Evolutionary conservation across 1,140 invertebrate species (phyloP).

Genomic region (Lanistes nyassanus): DNA sequence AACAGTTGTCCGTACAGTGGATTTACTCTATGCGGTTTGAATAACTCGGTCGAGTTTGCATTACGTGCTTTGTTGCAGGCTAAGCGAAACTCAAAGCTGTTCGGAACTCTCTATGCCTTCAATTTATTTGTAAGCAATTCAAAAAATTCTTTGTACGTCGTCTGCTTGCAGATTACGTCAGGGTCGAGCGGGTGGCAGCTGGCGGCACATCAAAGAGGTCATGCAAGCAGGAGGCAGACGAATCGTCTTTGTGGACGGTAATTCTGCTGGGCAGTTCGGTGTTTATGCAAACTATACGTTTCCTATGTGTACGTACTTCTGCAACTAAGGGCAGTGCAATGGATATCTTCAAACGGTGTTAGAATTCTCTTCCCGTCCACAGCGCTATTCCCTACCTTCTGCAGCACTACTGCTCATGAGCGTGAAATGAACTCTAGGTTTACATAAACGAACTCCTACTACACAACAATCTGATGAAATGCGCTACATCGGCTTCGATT

Average conservation of each 20-base stretch:
- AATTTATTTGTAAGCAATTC: too few species aligned
- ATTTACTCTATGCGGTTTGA: too few species aligned
- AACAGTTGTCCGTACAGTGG: too few species aligned
- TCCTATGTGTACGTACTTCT: background rate
- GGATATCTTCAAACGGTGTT: background rate
- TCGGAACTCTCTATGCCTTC: too few species aligned
- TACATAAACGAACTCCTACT: background rate
- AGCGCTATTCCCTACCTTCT: background rate
- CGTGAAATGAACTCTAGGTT: background rate
- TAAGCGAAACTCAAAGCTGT: too few species aligned
- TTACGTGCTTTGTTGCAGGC: too few species aligned
- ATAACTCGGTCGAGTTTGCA: too few species aligned
- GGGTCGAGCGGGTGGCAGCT: constrained; percentile 55
- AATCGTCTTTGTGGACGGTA: constrained; percentile 59
- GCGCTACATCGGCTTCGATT: too few species aligned
- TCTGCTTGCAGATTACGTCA: constrained; percentile 45
- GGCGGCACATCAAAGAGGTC: constrained; percentile 59
- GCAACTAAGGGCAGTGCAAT: background rate
- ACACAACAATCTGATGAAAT: too few species aligned
- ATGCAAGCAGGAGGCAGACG: constrained; percentile 54
- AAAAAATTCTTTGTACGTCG: too few species aligned
- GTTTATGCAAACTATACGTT: background rate
- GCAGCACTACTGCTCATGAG: background rate
- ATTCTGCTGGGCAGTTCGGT: constrained; percentile 10
- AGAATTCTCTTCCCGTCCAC: background rate